Conservation (phyloP, 2,113 vertebrate genomes). For the Lota lota region DNA sequence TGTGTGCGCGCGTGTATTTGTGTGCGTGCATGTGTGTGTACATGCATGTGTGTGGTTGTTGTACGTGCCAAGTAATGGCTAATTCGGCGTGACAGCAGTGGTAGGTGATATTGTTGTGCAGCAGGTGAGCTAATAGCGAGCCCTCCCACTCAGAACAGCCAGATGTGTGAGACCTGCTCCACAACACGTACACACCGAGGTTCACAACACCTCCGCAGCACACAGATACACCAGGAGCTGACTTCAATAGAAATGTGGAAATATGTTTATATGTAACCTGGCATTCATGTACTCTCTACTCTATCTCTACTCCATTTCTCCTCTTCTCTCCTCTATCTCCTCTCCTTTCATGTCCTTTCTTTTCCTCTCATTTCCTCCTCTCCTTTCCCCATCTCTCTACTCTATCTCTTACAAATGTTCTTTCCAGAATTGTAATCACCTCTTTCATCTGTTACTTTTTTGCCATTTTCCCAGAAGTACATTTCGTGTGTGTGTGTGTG, state of each 20-base stretch:
- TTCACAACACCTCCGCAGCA: not conserved
- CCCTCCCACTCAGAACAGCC: constrained; percentile 5
- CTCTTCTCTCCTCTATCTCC: not conserved
- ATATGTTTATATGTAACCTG: not conserved
- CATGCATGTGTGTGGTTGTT: not conserved
- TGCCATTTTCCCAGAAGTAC: too few relatives aligned
- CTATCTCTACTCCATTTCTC: not conserved
- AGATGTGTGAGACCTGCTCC: constrained; percentile 37
- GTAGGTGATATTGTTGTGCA: constrained; percentile 54
- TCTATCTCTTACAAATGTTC: too few relatives aligned
- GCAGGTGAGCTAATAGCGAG: constrained; percentile 78
- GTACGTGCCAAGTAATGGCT: constrained; percentile 38
- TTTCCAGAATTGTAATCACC: not conserved
- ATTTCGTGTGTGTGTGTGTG: constrained; percentile 1
- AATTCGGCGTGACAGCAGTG: constrained; percentile 69
- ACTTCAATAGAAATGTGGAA: not conserved
- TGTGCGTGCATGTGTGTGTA: not conserved
- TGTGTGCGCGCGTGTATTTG: constrained; percentile 3
- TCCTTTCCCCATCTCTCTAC: too few relatives aligned
- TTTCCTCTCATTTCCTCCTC: too few relatives aligned
- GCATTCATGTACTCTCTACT: not conserved
- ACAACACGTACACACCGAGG: constrained; percentile 50
- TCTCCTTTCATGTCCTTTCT: too few relatives aligned
- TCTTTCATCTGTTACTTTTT: not conserved
- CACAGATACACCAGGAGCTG: too few relatives aligned